Evolutionary conservation across 2,113 vertebrate species (phyloP).

Genomic region (Anguilla rostrata): DNA sequence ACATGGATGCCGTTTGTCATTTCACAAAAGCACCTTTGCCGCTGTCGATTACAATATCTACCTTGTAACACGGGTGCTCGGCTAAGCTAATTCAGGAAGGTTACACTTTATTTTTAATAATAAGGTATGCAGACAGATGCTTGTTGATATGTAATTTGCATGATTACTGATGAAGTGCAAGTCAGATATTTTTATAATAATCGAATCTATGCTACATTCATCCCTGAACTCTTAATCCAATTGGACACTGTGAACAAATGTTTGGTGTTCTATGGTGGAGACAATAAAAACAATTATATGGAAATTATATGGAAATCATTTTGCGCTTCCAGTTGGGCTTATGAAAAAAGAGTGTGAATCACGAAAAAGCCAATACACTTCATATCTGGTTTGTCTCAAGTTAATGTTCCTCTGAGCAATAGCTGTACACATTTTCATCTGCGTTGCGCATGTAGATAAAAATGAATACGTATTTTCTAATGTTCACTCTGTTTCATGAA

Average conservation of each 20-base stretch:
- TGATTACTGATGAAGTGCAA: constrained; percentile 4
- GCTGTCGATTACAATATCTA: background rate
- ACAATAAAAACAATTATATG: constrained; percentile 7
- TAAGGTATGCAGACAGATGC: background rate
- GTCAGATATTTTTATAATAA: background rate
- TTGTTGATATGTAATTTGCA: background rate
- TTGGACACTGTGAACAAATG: constrained; percentile 5
- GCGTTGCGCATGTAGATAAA: background rate
- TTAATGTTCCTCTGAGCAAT: background rate
- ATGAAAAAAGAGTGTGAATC: background rate
- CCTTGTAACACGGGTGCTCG: background rate
- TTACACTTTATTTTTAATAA: constrained; percentile 4
- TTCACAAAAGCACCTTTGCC: background rate
- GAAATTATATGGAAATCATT: background rate
- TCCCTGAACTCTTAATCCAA: constrained; percentile 1
- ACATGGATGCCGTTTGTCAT: background rate
- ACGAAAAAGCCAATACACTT: background rate
- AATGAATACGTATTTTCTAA: no score
- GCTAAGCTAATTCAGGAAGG: background rate
- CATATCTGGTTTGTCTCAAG: constrained; percentile 3
- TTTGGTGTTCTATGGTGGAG: background rate
- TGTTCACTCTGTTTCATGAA: background rate
- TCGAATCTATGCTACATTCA: background rate
- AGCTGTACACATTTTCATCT: background rate
- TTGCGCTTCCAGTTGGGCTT: background rate